phyloP scores from a whole-genome alignment of 2,797 vertebrate genomes.

The Halcyon badia region DNA sequence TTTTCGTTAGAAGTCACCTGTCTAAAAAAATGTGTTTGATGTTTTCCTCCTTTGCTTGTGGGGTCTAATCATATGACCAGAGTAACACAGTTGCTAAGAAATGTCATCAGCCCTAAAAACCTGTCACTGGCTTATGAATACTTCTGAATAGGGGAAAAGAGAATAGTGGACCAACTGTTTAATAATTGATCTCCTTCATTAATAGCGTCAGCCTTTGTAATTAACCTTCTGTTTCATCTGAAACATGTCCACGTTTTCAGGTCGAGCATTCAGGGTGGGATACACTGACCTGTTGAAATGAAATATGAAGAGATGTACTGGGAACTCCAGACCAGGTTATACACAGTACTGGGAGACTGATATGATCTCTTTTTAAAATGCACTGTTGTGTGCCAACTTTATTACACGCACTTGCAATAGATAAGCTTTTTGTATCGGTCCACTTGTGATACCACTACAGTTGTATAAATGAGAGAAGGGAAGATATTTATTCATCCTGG shows the following conservation, averaged over 20 bases:
- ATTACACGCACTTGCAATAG: neutral
- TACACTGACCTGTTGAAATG: conserved; percentile 64
- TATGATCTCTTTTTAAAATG: conserved; percentile 11
- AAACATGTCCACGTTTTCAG: conserved; percentile 67
- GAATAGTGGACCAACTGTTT: conserved; percentile 43
- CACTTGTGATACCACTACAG: neutral
- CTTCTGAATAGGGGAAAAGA: neutral
- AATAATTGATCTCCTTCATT: conserved; percentile 73
- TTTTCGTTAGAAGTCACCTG: neutral
- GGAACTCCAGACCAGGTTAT: conserved; percentile 30
- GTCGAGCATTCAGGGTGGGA: conserved; percentile 34
- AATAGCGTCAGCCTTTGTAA: conserved; percentile 65
- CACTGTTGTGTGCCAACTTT: neutral
- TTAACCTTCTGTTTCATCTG: conserved; percentile 75
- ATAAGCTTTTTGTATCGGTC: neutral
- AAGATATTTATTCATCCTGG: neutral
- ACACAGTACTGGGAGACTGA: neutral
- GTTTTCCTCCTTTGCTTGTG: neutral
- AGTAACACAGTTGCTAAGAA: neutral
- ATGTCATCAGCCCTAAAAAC: neutral
- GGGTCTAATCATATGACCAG: neutral
- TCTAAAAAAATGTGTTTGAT: neutral
- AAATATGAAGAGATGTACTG: conserved; percentile 56
- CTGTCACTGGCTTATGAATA: neutral
- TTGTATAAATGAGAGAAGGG: neutral